Evolutionary conservation across 2,113 vertebrate genomes (phyloP).

Genomic region (Indicator indicator): DNA sequence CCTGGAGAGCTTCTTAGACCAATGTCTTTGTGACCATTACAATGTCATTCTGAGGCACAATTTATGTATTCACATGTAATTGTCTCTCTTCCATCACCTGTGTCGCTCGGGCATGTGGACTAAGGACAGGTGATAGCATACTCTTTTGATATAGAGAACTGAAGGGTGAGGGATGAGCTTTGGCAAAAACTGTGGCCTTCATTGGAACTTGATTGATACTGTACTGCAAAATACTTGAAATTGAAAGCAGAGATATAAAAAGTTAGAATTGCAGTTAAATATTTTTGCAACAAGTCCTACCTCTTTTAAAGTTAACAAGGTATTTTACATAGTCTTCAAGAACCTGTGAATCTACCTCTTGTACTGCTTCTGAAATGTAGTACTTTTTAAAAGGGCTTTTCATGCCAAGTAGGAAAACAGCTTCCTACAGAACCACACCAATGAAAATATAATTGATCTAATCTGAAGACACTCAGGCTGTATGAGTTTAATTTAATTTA

Average conservation of each 20-base stretch:
- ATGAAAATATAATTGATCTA: background rate
- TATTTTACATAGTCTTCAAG: background rate
- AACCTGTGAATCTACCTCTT: background rate
- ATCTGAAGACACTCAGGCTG: background rate
- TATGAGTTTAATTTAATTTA: background rate
- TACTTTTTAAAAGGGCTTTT: background rate
- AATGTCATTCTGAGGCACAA: background rate
- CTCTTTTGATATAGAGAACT: background rate
- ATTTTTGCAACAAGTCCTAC: background rate
- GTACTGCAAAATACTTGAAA: background rate
- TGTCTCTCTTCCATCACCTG: background rate
- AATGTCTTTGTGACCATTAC: background rate
- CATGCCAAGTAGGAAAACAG: background rate
- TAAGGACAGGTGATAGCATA: background rate
- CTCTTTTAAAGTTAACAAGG: background rate
- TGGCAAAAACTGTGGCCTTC: background rate
- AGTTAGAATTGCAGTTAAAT: background rate
- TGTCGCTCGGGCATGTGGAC: no score
- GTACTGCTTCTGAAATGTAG: background rate
- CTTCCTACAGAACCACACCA: background rate
- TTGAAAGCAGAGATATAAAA: background rate
- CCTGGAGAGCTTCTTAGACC: background rate
- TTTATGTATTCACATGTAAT: background rate
- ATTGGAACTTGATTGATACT: background rate
- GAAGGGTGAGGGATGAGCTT: background rate